Conservation (phyloP, 2,797 vertebrate genomes). For the Gymnoscopelus braueri region DNA sequence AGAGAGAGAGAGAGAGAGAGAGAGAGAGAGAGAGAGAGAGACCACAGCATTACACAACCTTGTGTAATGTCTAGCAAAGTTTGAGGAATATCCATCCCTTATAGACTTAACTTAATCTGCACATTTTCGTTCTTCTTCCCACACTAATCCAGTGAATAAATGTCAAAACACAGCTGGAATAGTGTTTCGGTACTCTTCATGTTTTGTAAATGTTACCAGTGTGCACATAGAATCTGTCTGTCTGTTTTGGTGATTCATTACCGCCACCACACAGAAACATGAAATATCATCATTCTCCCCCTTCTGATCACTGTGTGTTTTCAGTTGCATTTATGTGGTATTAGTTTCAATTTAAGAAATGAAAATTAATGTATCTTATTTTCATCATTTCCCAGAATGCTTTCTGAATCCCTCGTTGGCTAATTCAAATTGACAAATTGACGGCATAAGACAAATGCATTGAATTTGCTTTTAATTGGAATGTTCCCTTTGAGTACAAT, state of each 20-base stretch:
- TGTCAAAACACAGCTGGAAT: slow-evolving; percentile 40
- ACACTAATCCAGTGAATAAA: slow-evolving; percentile 22
- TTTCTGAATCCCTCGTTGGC: slow-evolving; percentile 13
- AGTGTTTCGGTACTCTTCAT: slow-evolving; percentile 18
- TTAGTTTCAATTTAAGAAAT: slow-evolving; percentile 20
- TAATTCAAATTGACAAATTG: slow-evolving; percentile 33
- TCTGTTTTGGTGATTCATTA: slow-evolving; percentile 36
- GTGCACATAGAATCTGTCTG: slow-evolving; percentile 8
- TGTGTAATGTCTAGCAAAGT: slow-evolving; percentile 17
- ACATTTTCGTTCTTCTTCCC: slow-evolving; percentile 10
- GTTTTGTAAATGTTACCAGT: slow-evolving; percentile 24
- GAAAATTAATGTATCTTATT: slow-evolving; percentile 11
- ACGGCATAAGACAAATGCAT: slow-evolving; percentile 14
- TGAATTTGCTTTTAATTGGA: slow-evolving; percentile 12
- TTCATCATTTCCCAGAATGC: slow-evolving; percentile 18
- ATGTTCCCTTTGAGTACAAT: background rate
- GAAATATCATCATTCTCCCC: background rate
- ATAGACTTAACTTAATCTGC: slow-evolving; percentile 33
- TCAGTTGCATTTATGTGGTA: slow-evolving; percentile 5
- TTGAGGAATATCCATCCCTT: slow-evolving; percentile 38
- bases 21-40: slow-evolving; percentile 2
- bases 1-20: slow-evolving; percentile 11
- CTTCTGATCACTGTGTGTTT: background rate
- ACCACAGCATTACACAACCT: background rate
- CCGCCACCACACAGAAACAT: slow-evolving; percentile 13